Conservation (phyloP, 2,797 vertebrate species). For the Bradypus variegatus region DNA sequence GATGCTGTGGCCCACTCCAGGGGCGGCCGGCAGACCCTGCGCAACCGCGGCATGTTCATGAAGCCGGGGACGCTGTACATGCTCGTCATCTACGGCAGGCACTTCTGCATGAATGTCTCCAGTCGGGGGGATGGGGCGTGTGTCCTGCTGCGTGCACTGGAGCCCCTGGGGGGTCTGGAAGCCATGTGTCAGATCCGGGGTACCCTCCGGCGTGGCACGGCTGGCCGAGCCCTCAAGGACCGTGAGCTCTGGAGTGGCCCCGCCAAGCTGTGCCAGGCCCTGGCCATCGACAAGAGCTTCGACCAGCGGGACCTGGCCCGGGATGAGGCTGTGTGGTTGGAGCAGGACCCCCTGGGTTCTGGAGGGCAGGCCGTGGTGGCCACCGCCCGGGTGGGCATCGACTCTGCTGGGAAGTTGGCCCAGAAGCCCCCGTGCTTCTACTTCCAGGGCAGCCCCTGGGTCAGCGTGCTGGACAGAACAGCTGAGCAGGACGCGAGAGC, state of each 20-base stretch:
- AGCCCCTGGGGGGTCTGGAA: conserved; percentile 85
- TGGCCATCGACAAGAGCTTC: conserved; percentile 84
- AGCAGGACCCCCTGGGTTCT: conserved; percentile 57
- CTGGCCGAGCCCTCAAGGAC: conserved; percentile 80
- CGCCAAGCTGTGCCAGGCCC: conserved; percentile 93
- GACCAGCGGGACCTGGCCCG: conserved; percentile 84
- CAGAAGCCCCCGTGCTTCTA: conserved; percentile 90
- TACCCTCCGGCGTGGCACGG: conserved; percentile 70
- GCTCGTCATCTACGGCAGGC: conserved; percentile 92
- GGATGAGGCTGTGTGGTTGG: conserved; percentile 85
- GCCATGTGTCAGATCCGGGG: conserved; percentile 84
- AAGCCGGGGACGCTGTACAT: conserved; percentile 93
- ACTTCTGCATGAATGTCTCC: conserved; percentile 95
- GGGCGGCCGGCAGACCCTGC: conserved; percentile 86
- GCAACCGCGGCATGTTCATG: conserved; percentile 96
- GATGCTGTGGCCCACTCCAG: conserved; percentile 93
- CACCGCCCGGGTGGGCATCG: conserved; percentile 85
- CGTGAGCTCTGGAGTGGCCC: conserved; percentile 94
- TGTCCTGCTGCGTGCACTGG: conserved; percentile 88
- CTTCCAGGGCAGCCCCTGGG: conserved; percentile 83
- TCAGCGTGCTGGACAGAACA: conserved; percentile 83
- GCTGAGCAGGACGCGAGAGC: conserved; percentile 69
- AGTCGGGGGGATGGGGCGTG: conserved; percentile 94
- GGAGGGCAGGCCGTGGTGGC: conserved; percentile 71
- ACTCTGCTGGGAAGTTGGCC: conserved; percentile 88